These are phyloP conservation scores for Erythrocercus mccallii DNA, from an alignment of 2,113 vertebrate genomes.

Conservation along the genomic window DNA sequence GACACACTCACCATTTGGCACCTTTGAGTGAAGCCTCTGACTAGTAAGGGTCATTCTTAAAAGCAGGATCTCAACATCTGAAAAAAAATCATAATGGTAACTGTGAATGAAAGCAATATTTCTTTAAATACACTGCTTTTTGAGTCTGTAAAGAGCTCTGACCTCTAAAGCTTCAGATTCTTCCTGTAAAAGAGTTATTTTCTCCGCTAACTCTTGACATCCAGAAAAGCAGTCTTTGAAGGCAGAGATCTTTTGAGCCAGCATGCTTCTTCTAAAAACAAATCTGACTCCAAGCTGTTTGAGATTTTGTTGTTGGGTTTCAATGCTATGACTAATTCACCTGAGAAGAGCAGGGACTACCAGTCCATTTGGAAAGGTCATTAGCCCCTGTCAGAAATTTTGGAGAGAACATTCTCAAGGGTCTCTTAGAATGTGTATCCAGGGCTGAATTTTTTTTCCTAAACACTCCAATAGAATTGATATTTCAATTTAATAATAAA, in stretches of 20 bases:
- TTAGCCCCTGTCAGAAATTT: neutral
- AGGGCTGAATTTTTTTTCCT: neutral
- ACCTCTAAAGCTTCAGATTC: neutral
- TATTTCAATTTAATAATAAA: neutral
- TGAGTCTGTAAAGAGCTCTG: neutral
- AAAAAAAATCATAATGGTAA: neutral
- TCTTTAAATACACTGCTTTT: neutral
- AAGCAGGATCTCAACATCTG: neutral
- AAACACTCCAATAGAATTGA: neutral
- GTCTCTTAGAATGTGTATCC: neutral
- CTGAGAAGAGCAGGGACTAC: fast-evolving
- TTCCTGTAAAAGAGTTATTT: neutral
- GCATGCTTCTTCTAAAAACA: neutral
- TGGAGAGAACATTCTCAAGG: neutral
- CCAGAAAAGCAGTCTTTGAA: neutral
- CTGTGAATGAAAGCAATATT: neutral
- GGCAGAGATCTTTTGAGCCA: neutral
- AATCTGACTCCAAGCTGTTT: neutral
- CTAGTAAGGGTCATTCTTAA: neutral
- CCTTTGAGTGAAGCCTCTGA: neutral
- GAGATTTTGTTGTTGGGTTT: neutral
- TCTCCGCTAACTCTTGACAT: neutral
- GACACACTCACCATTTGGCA: neutral
- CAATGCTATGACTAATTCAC: neutral
- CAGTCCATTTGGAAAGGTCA: neutral